phyloP scores from a whole-genome alignment of 2,888 invertebrate genomes.

The Smittia aterrima region DNA sequence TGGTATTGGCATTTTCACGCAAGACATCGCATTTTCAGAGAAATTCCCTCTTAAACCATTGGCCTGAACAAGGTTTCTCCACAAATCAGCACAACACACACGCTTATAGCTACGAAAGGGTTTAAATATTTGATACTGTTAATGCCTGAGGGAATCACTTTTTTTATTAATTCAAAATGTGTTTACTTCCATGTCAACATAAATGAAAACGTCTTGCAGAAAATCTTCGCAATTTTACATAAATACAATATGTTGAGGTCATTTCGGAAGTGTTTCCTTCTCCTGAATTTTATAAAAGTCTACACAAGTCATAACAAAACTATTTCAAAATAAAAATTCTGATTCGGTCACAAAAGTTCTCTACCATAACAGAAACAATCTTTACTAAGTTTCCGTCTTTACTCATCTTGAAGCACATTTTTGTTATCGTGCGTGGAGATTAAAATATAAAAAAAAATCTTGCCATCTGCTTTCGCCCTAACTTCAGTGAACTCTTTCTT shows the following conservation, averaged over 20 bases:
- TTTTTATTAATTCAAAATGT: conserved; percentile 11
- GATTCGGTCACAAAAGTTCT: no score
- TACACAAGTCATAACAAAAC: no score
- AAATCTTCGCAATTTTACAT: no score
- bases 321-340: no score
- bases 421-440: neutral
- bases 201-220: no score
- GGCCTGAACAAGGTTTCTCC: conserved; percentile 30
- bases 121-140: conserved; percentile 37
- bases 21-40: neutral
- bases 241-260: no score
- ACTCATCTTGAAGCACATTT: neutral
- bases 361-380: no score
- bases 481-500: no score
- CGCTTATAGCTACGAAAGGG: no score
- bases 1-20: conserved; percentile 15
- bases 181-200: neutral
- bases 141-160: conserved; percentile 21
- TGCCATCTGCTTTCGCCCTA: neutral
- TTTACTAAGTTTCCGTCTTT: no score
- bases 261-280: neutral
- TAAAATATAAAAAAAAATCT: neutral
- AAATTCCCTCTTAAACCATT: neutral
- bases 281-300: no score
- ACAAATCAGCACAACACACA: conserved; percentile 39